Base-by-base conservation (phyloP, 2,113 vertebrate species). In the Gavia stellata region DNA sequence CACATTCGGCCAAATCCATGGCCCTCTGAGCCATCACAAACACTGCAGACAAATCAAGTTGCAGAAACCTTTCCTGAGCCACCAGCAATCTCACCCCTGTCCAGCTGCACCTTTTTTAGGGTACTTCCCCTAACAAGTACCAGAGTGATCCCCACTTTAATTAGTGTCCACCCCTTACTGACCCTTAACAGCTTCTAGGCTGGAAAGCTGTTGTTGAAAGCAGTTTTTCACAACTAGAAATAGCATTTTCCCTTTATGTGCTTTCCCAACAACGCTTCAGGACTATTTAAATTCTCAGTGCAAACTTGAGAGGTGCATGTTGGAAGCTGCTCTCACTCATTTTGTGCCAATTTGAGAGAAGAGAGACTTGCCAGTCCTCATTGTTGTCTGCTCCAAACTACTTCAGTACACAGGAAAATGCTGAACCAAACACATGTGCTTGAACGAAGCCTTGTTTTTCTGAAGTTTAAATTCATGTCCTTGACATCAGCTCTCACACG, bases 381-480 rank as follows among this genome's bases (percentile, higher is more conserved):
- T 53, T 72, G 52, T 71, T 90, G 65, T 45, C 77, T 92, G 40
- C 45, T 93, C 50, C 44, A 66, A 91, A 5, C 67, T 86, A 49
- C 42, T 71, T 72, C 42, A 53, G 56, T 58, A 28, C 28, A 81
- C 55, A 82, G 61, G 71, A 55, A 95, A 88, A 73, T 75, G 38
- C 23, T 44, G 82, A 88, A 61, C 61, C 52, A 85, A 62, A 80
- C 14, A 36, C 29, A 59, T 6, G 58, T 86, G 56, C 33, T 95
- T 91, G 81, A 92, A 96, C 33, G 21, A 94, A 96, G 92, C 33
- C 8, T 79, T 31, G 84, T 78, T 55, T 85, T 92, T 88, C 67
- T 74, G 14, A 86, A 93, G 67, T 86, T 96, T 90, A 96, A 97
- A 93, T 93, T 94, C 82, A 87, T 17, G 80, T 94, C 77, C 91